These are phyloP conservation scores for Mystacides longicornis DNA, from an alignment of 2,888 invertebrate genomes.

Conservation along the genomic window DNA sequence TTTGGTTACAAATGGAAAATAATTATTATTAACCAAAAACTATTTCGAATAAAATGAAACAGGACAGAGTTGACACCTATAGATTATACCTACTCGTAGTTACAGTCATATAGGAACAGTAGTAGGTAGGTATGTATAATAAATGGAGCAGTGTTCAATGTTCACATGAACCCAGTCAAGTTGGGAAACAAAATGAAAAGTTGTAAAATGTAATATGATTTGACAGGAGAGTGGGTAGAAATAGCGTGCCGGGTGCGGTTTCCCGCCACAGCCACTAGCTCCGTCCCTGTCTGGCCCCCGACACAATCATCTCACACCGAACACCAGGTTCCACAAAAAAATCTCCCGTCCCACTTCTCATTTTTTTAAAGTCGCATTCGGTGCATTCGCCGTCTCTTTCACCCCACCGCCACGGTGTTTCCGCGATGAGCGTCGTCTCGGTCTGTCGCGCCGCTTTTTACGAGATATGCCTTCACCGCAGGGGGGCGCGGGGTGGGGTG, in stretches of 20 bases:
- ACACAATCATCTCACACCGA: conserved; percentile 44
- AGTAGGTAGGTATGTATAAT: background rate
- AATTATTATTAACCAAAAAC: no score
- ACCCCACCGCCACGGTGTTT: conserved; percentile 35
- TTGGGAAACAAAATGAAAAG: conserved; percentile 7
- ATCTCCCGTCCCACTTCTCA: conserved; percentile 30
- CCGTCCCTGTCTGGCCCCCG: conserved; percentile 30
- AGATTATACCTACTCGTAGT: background rate
- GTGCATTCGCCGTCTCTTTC: conserved; percentile 39
- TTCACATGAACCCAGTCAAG: background rate
- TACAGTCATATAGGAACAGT: background rate
- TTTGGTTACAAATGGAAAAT: no score
- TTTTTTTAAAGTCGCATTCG: conserved; percentile 49
- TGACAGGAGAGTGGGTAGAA: conserved; percentile 7
- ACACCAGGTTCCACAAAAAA: conserved; percentile 32
- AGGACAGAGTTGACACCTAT: no score
- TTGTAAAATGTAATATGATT: conserved; percentile 7
- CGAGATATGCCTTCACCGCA: conserved; percentile 42
- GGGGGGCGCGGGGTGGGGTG: conserved; percentile 42
- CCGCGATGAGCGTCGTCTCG: conserved; percentile 47
- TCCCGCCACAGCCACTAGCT: conserved; percentile 12
- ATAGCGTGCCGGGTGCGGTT: conserved; percentile 13
- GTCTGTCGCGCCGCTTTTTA: conserved; percentile 44
- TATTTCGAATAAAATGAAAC: no score
- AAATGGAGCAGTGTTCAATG: background rate